Conservation (phyloP, 2,888 invertebrate species). For the Caenorhabditis wallacei region DNA sequence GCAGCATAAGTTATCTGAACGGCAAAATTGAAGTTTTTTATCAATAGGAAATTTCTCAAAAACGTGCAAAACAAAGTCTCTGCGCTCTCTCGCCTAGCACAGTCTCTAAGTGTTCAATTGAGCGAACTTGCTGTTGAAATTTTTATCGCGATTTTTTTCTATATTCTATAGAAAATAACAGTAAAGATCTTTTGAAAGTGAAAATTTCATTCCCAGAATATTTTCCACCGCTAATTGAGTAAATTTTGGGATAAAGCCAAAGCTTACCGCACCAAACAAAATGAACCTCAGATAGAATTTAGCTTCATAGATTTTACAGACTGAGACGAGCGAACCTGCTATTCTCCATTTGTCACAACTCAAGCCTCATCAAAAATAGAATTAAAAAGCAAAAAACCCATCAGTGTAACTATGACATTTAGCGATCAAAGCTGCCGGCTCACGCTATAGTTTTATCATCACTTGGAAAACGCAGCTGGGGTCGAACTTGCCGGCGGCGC, state of each 20-base stretch:
- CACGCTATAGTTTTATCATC: conserved; percentile 71
- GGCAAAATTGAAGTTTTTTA: neutral
- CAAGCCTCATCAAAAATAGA: too few species aligned
- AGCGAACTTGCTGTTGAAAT: neutral
- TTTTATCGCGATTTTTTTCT: too few species aligned
- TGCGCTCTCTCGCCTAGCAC: neutral
- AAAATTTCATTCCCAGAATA: too few species aligned
- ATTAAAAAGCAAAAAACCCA: conserved; percentile 63
- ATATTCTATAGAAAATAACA: too few species aligned
- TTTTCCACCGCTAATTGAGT: too few species aligned
- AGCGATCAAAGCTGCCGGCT: conserved; percentile 74
- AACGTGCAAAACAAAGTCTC: neutral
- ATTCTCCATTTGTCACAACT: too few species aligned
- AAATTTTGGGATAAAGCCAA: too few species aligned
- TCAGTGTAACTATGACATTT: conserved; percentile 77
- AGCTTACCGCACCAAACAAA: too few species aligned
- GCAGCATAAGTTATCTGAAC: neutral
- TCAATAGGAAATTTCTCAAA: neutral
- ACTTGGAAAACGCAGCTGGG: conserved; percentile 60
- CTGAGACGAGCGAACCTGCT: too few species aligned
- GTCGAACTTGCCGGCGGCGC: conserved; percentile 38
- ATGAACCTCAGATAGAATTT: too few species aligned
- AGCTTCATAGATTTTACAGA: too few species aligned
- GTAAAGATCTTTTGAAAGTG: too few species aligned
- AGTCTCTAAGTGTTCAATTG: neutral